Evolutionary conservation across 2,888 invertebrate species (phyloP).

Genomic region (Cerastoderma edule): DNA sequence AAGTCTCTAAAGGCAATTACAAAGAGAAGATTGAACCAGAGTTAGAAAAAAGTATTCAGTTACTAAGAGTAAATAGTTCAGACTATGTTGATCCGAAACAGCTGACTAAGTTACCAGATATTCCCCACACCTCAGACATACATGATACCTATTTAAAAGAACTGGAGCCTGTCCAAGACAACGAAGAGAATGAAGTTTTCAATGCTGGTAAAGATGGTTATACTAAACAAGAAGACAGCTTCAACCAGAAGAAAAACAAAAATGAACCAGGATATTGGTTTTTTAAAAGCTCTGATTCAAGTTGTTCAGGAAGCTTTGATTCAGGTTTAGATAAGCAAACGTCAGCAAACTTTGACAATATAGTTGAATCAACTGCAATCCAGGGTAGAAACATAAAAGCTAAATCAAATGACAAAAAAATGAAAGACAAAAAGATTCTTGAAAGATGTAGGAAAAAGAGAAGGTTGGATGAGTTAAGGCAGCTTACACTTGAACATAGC

Average conservation of each 20-base stretch:
- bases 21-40: not conserved
- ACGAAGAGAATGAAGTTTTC: too few relatives aligned
- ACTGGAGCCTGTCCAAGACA: too few relatives aligned
- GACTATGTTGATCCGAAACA: slow-evolving; percentile 6
- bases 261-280: slow-evolving; percentile 21
- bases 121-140: too few relatives aligned
- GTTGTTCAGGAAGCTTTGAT: not conserved
- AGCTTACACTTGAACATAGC: slow-evolving; percentile 16
- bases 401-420: not conserved
- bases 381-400: too few relatives aligned
- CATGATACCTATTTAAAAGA: too few relatives aligned
- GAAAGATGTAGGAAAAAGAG: slow-evolving; percentile 41
- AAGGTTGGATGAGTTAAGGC: slow-evolving; percentile 39
- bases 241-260: too few relatives aligned
- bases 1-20: not conserved
- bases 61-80: slow-evolving; percentile 12
- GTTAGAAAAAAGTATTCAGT: not conserved
- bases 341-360: too few relatives aligned
- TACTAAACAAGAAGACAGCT: too few relatives aligned
- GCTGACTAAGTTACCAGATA: slow-evolving; percentile 13
- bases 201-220: not conserved
- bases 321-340: too few relatives aligned
- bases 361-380: too few relatives aligned
- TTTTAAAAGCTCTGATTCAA: slow-evolving; percentile 10
- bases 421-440: slow-evolving; percentile 1